Evolutionary conservation across 2,797 vertebrate species (phyloP).

Genomic region (Bovichtus variegatus): DNA sequence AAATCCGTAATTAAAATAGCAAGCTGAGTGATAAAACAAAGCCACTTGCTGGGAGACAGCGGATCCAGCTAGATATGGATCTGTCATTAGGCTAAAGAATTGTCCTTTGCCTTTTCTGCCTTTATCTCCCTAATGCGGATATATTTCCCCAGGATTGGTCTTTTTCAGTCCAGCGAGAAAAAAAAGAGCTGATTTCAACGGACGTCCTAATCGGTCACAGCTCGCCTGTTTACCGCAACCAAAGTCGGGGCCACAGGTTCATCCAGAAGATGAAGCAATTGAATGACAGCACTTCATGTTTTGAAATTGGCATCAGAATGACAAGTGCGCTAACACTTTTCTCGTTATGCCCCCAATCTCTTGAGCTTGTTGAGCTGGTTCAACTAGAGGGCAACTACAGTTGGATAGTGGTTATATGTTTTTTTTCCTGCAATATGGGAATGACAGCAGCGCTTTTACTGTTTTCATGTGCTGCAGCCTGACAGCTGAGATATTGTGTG

Average conservation of each 20-base stretch:
- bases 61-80: constrained; percentile 77
- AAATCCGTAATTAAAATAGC: constrained; percentile 85
- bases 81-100: constrained; percentile 84
- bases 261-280: constrained; percentile 28
- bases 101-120: constrained; percentile 76
- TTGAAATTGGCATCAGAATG: constrained; percentile 43
- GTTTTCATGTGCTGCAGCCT: constrained; percentile 17
- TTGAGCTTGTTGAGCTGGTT: constrained; percentile 25
- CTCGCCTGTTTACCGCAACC: constrained; percentile 50
- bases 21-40: constrained; percentile 81
- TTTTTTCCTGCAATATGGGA: constrained; percentile 15
- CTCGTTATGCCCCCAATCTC: constrained; percentile 17
- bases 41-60: constrained; percentile 77
- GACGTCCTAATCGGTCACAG: constrained; percentile 59
- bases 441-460: constrained; percentile 10
- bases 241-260: constrained; percentile 49
- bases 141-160: constrained; percentile 67
- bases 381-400: constrained; percentile 43
- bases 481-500: constrained; percentile 11
- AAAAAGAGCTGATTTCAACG: constrained; percentile 50
- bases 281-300: constrained; percentile 19
- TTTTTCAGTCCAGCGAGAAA: constrained; percentile 35
- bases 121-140: constrained; percentile 81
- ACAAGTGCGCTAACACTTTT: constrained; percentile 12
- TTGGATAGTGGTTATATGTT: constrained; percentile 23